Evolutionary conservation across 2,113 vertebrate species (phyloP), one percentile per base, ranked within the genome.

Genomic region (Empidonax traillii): DNA sequence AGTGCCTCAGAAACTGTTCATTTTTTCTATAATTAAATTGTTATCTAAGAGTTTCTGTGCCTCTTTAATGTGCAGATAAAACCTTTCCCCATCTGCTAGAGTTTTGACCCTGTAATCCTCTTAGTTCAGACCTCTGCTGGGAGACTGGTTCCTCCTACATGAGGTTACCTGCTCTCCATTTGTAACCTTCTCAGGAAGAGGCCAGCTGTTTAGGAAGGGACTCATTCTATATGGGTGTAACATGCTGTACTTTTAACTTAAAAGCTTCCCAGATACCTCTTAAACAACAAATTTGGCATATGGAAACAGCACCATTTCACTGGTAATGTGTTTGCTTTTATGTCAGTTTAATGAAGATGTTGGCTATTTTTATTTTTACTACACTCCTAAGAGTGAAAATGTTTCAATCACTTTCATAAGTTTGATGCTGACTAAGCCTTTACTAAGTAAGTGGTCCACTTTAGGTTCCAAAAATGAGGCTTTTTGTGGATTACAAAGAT

Each of bases 41-140:
- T 85, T 73, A 37, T 43, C 77, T 85, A 69, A 82, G 86, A 67
- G 74, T 77, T 92, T 89, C 75, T 58, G 24, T 58, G 33, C 89
- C 81, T 78, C 74, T 85, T 71, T 78, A 85, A 74, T 77, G 89
- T 89, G 66, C 83, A 80, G 77, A 95, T 88, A 80, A 96, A 91
- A 65, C 85, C 59, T 73, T 92, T 93, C 79, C 91, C 74, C 80
- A 76, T 93, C 69, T 86, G 88, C 72, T 94, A 74, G 85, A 93
- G 92, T 95, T 95, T 94, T 96, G 90, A 94, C 94, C 90, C 80
- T 56, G 52, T 95, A 93, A 97, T 97, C 93, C 87, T 95, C 87
- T 97, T 94, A 97, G 91, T 73, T 75, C 28, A 74, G 95, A 59
- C 71, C 61, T 87, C 75, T 93, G 86, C 62, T 89, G 79, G 53